Evolutionary conservation across 2,888 invertebrate genomes (phyloP), one percentile per base, ranked within the genome.

Genomic region (Meghimatium bilineatum): DNA sequence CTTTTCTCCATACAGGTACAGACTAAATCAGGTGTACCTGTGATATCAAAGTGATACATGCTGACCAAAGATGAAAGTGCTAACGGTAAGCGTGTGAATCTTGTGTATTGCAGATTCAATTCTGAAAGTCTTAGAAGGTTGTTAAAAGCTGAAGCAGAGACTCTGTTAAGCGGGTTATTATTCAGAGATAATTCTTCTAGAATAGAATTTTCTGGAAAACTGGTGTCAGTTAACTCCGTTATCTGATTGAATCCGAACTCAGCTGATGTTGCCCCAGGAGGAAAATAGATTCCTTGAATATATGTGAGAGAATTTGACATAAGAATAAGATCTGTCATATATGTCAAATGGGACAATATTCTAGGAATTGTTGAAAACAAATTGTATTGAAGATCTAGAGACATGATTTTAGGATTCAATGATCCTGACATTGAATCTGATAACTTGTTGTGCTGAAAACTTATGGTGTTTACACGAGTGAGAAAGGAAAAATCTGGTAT

Each of bases 1-100:
- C 29, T 49, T 14, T 74, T 74, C 72, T 74, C 72, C 14, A 49
- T 12, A 20, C 72, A 74, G 0, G 72, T 74, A 23, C 72, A 74
- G 14, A 74, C 49, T 10, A 74, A 49, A 20, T 20, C 44, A 2
- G n/a, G 20, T 1, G 5, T 74, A 1, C n/a, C 29, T 6, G n/a
- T 29, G 29, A 74, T 29, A 44, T 74, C 72, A 44, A 74, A 29
- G 44, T 1, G 0, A 26, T 20, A 23, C 17, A 76, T 6, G 34
- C 20, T 56, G 23, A 17, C 23, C 0, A 76, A 36, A 14, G 36
- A 38, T 10, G 60, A 34, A 12, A 76, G 34, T 3, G 60, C 76
- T 3, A 76, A 56, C 3, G 76, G 76, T 10, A 76, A 6, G 12
- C 76, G 56, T 1, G 76, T 60, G 8, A 76, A 23, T 38, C 23